Conservation (phyloP, 2,113 vertebrate species). For the Pelecanoides urinatrix region DNA sequence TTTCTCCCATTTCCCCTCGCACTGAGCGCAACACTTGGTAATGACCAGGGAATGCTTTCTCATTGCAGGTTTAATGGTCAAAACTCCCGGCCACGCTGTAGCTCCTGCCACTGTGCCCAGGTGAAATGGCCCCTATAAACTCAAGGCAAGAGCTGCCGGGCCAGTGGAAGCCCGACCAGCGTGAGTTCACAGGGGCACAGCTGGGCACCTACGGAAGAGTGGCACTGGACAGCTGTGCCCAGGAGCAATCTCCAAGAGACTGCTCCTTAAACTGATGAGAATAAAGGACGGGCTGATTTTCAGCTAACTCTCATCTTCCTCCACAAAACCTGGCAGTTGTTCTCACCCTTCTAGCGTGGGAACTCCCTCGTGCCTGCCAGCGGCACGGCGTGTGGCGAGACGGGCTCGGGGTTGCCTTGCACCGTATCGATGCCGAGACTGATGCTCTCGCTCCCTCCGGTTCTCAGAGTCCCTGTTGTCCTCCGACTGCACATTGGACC, state of each 20-base stretch:
- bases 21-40: background rate
- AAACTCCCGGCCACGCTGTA: background rate
- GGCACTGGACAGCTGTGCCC: fast-evolving
- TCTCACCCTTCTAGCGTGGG: slow-evolving; percentile 91
- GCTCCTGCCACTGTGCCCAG: fast-evolving
- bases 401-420: slow-evolving; percentile 88
- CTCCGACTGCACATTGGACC: slow-evolving; percentile 75
- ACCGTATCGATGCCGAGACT: slow-evolving; percentile 88
- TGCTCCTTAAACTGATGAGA: fast-evolving
- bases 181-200: background rate
- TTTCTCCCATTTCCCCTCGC: background rate
- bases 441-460: slow-evolving; percentile 85
- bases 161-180: background rate
- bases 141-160: background rate
- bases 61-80: background rate
- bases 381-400: slow-evolving; percentile 82
- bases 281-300: background rate
- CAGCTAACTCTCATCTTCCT: background rate
- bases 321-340: fast-evolving
- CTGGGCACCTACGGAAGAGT: fast-evolving
- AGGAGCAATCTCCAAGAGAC: background rate
- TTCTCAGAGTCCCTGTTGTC: slow-evolving; percentile 87
- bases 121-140: background rate
- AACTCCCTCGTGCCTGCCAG: slow-evolving; percentile 89
- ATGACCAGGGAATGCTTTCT: background rate